A percentile compares a stretch with the other conserved stretches of the same genome.
Evolutionary conservation across 2,888 invertebrate genomes (phyloP).

Genomic region (Meiosimyza platycephala): DNA sequence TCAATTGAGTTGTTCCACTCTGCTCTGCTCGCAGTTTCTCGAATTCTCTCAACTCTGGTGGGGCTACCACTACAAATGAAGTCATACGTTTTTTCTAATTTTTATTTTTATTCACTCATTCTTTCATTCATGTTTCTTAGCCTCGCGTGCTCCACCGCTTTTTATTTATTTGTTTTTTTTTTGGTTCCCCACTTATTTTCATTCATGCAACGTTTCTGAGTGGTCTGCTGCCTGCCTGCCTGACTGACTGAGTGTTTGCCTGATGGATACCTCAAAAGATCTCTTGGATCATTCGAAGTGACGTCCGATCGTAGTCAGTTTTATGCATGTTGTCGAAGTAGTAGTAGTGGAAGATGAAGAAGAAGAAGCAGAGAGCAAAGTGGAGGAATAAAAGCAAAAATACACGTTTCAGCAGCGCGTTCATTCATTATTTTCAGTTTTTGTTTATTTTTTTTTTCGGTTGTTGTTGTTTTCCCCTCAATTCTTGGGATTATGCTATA

Average conservation of each 20-base stretch:
- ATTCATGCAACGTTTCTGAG: constrained; percentile 27
- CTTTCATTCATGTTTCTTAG: constrained; percentile 24
- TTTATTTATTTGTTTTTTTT: neutral
- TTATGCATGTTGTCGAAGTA: neutral
- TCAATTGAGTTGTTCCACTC: too few species aligned
- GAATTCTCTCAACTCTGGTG: too few species aligned
- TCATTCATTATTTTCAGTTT: constrained; percentile 18
- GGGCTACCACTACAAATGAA: neutral
- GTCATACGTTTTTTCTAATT: neutral
- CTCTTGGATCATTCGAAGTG: neutral
- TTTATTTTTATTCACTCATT: constrained; percentile 21
- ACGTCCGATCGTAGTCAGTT: constrained; percentile 22
- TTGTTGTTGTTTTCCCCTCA: neutral
- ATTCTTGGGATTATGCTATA: constrained; percentile 21
- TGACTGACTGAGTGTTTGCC: neutral
- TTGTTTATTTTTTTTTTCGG: neutral
- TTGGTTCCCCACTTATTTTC: constrained; percentile 20
- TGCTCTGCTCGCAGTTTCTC: too few species aligned
- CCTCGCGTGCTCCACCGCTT: constrained; percentile 13
- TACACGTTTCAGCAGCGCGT: constrained; percentile 16
- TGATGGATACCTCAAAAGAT: constrained; percentile 15
- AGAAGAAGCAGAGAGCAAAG: neutral
- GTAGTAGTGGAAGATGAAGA: neutral
- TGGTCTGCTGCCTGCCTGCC: neutral
- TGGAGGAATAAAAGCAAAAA: neutral